A percentile compares a stretch with the other conserved stretches of the same genome.
These are phyloP conservation scores for Lamproptera curius DNA, from an alignment of 2,888 invertebrate species.

Conservation along the genomic window DNA sequence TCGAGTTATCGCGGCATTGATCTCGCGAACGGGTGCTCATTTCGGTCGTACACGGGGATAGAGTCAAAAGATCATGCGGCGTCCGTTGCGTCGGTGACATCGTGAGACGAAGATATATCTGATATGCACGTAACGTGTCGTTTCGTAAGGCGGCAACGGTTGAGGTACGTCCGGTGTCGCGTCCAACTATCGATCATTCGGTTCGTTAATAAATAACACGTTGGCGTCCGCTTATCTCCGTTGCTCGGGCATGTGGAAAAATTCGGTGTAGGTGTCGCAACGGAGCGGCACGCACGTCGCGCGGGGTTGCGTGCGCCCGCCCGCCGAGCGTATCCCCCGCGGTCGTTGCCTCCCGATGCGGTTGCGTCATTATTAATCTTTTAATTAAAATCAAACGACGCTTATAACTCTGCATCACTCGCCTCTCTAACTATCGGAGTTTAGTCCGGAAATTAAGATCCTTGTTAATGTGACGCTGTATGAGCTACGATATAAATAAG, in stretches of 20 bases:
- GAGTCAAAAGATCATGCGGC: conserved; percentile 36
- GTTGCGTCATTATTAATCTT: conserved; percentile 56
- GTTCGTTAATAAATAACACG: conserved; percentile 79
- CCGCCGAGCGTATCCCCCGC: conserved; percentile 54
- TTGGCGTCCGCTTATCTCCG: conserved; percentile 72
- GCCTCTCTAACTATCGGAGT: not conserved
- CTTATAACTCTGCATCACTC: conserved; percentile 19
- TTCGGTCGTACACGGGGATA: conserved; percentile 23
- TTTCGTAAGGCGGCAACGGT: conserved; percentile 70
- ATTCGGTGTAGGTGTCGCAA: conserved; percentile 78
- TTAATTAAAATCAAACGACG: conserved; percentile 54
- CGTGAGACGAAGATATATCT: conserved; percentile 46
- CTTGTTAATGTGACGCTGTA: not conserved
- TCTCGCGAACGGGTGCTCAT: conserved; percentile 6
- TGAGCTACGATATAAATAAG: not conserved
- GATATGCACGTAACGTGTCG: conserved; percentile 43
- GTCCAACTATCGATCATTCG: conserved; percentile 78
- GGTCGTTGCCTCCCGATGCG: conserved; percentile 54
- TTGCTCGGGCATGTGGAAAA: conserved; percentile 77
- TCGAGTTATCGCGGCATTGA: conserved; percentile 8
- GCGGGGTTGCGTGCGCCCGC: conserved; percentile 61
- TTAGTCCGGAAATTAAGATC: not conserved
- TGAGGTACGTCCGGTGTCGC: conserved; percentile 72
- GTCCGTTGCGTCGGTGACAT: conserved; percentile 47
- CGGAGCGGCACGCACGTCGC: conserved; percentile 71